These are phyloP conservation scores for Cephus runcator DNA, from an alignment of 2,888 invertebrate genomes.

Conservation along the genomic window DNA sequence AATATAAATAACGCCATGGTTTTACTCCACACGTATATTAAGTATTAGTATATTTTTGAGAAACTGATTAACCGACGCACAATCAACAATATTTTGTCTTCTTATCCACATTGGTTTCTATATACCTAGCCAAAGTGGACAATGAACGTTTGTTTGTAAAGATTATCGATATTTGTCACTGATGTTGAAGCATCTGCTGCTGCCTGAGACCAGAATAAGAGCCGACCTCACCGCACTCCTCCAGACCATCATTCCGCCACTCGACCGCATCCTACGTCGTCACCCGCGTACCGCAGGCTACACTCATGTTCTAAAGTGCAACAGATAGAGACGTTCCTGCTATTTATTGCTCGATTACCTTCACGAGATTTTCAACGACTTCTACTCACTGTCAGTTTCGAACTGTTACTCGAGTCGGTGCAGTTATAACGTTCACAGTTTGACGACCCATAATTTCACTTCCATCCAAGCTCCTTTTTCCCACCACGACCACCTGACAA, in stretches of 20 bases:
- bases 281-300: not conserved
- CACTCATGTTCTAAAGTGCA: conserved; percentile 25
- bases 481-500: not conserved
- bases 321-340: not conserved
- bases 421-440: not conserved
- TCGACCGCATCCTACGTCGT: not conserved
- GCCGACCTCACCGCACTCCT: not conserved
- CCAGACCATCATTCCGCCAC: conserved; percentile 4
- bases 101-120: not conserved
- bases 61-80: not conserved
- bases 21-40: not conserved
- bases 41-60: not conserved
- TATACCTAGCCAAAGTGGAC: conserved; percentile 12
- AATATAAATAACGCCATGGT: not conserved
- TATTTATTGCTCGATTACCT: conserved; percentile 8
- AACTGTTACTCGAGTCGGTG: not conserved
- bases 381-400: not conserved
- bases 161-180: conserved; percentile 37
- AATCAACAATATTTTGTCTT: not conserved
- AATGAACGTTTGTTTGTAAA: conserved; percentile 32
- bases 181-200: conserved; percentile 21
- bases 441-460: not conserved
- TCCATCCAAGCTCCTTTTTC: not conserved
- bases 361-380: conserved; percentile 13
- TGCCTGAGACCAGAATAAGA: not conserved